Evolutionary conservation across 2,113 vertebrate genomes (phyloP), one percentile per base, ranked within the genome.

Genomic region (Guaruba guarouba): DNA sequence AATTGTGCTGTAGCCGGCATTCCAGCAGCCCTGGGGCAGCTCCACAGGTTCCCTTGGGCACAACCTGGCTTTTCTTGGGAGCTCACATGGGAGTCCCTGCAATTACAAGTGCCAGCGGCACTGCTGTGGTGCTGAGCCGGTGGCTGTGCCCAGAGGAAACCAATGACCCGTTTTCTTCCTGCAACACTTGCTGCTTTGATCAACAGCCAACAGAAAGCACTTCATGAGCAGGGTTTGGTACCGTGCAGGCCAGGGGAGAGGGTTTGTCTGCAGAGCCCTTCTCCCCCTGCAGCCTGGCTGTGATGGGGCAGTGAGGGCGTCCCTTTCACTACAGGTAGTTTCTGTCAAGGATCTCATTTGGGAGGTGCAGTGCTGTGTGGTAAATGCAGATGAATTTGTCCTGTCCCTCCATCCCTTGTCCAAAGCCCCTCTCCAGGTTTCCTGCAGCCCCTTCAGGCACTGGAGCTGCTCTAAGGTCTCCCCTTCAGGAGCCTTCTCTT

Each of bases 1-100:
- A 4, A 41, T 17, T 5, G 0, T 1, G 1, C 57, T 11, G 16
- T 20, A 23, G 54, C 29, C 3, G 0, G 19, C 44, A 43, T 71
- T 46, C 23, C 46, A n/a, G 75, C 89, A 55, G 39, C 25, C 16
- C 63, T 11, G 17, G 14, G n/a, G 12, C 37, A 57, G 76, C 87
- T 79, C 63, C 19, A 0, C 3, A 1, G 7, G 31, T 10, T 49
- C 46, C 64, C 66, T 28, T 1, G 7, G n/a, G 49, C 46, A 48
- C 54, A 6, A 41, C 43, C 66, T 78, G 41, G 10, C 59, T 19
- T 57, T 23, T 41, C 35, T 2, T 18, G 75, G 79, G 57, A 46
- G 13, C 9, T 12, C 44, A 15, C 0, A 0, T 27, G 67, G 62
- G 46, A 29, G 11, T 11, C 11, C 27, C 46, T 44, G 76, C 52